Conservation (phyloP, 2,797 vertebrate genomes). For the Mormyrops boulengeri region DNA sequence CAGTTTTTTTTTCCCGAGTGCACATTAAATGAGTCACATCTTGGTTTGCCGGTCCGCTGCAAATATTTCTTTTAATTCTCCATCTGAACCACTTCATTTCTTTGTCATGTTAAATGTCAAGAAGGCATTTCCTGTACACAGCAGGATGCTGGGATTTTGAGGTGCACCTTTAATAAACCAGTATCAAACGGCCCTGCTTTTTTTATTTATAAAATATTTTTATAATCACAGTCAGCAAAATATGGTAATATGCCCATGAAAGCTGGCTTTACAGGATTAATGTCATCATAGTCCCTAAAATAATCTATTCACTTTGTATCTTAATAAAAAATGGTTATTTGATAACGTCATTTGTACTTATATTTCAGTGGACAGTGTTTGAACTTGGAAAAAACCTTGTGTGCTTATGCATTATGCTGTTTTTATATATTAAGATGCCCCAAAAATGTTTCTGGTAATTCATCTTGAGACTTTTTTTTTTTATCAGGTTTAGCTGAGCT, state of each 20-base stretch:
- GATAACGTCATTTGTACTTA: neutral
- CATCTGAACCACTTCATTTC: neutral
- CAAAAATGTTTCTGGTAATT: neutral
- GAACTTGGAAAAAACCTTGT: neutral
- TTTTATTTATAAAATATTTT: neutral
- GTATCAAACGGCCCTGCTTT: neutral
- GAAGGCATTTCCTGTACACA: neutral
- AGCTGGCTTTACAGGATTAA: neutral
- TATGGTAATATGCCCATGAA: neutral
- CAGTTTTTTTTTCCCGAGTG: neutral
- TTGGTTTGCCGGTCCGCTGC: neutral
- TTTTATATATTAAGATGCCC: neutral
- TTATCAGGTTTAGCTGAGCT: neutral
- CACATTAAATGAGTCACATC: neutral
- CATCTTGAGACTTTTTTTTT: neutral
- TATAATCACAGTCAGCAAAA: neutral
- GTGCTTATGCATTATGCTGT: neutral
- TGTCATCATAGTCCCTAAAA: neutral
- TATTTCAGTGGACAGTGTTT: neutral
- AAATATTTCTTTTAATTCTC: neutral
- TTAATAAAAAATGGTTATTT: neutral
- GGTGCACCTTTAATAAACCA: neutral
- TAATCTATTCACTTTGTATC: neutral
- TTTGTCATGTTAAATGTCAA: neutral
- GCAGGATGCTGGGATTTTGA: neutral